Conservation (phyloP, 2,113 vertebrate species). For the Lepus americanus region DNA sequence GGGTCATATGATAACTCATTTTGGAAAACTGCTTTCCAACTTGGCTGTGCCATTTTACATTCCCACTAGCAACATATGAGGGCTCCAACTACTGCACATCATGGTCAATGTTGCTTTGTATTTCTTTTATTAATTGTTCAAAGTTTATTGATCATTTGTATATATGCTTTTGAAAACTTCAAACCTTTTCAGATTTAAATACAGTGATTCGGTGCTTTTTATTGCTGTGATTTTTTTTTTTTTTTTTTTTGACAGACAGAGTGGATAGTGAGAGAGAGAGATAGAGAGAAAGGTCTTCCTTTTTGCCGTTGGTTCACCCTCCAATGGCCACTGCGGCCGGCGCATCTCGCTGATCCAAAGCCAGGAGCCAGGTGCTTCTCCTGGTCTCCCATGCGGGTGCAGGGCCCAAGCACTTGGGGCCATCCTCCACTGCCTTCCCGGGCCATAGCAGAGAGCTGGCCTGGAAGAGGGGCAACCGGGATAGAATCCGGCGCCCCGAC, state of each 20-base stretch:
- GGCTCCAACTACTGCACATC: not conserved
- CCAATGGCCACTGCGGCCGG: too few relatives aligned
- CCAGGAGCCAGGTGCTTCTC: too few relatives aligned
- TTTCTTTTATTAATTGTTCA: conserved; percentile 18
- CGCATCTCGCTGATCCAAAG: too few relatives aligned
- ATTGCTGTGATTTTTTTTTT: not conserved
- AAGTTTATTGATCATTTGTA: not conserved
- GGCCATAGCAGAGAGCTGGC: too few relatives aligned
- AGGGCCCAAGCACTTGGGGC: too few relatives aligned
- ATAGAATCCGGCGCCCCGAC: too few relatives aligned
- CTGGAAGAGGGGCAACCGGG: too few relatives aligned
- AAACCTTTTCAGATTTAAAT: not conserved
- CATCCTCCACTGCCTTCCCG: too few relatives aligned
- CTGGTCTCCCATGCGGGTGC: too few relatives aligned
- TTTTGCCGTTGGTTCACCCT: too few relatives aligned
- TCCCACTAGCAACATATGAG: not conserved
- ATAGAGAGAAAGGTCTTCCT: too few relatives aligned
- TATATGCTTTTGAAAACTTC: conserved; percentile 30
- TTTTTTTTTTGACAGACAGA: not conserved
- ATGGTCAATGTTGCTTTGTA: not conserved
- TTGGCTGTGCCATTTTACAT: conserved; percentile 3
- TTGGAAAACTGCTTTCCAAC: not conserved
- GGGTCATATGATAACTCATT: not conserved
- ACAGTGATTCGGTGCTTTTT: not conserved
- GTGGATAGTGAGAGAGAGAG: too few relatives aligned